Evolutionary conservation across 2,113 vertebrate species (phyloP).

Genomic region (Centropus bengalensis): DNA sequence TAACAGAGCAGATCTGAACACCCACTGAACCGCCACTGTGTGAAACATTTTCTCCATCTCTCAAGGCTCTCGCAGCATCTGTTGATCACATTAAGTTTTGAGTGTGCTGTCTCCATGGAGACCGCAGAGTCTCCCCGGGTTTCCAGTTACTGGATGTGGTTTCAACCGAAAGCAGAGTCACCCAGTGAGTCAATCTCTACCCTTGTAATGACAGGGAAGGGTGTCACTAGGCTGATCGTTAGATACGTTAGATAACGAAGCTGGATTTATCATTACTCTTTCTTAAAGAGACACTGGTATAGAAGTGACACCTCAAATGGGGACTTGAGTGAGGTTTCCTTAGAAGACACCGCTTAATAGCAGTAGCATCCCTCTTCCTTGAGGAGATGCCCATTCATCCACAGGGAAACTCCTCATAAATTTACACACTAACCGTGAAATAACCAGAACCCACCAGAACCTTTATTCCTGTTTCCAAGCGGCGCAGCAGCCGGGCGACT

Average conservation of each 20-base stretch:
- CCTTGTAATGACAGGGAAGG: background rate
- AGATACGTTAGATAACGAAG: background rate
- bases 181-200: background rate
- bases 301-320: background rate
- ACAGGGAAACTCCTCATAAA: background rate
- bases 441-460: background rate
- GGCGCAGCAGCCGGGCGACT: background rate
- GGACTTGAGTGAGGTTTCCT: background rate
- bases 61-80: conserved; percentile 63
- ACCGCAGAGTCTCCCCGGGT: conserved; percentile 37
- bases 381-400: background rate
- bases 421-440: background rate
- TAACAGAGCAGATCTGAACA: conserved; percentile 38
- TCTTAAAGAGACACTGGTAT: background rate
- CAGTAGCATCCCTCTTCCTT: background rate
- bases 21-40: background rate
- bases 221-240: background rate
- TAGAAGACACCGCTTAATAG: background rate
- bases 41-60: conserved; percentile 57
- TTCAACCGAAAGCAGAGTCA: conserved; percentile 23
- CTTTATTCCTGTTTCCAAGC: background rate
- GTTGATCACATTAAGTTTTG: conserved; percentile 63
- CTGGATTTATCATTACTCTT: background rate
- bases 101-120: conserved; percentile 75
- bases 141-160: conserved; percentile 39